phyloP scores from a whole-genome alignment of 2,888 invertebrate species.

The Clostera curtula region DNA sequence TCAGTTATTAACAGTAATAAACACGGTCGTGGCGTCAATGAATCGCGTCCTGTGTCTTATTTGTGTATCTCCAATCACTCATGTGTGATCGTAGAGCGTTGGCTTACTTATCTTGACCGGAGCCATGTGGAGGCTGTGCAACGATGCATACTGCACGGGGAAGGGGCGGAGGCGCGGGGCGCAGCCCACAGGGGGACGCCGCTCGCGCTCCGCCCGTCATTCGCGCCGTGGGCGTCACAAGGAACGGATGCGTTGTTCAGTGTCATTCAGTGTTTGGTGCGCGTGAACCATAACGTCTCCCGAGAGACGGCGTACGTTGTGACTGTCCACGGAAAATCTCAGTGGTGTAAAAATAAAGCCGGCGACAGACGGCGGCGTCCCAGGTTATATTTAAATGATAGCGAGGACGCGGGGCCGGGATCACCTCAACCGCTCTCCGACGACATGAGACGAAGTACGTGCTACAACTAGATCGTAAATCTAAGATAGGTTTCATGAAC shows the following conservation, averaged over 20 bases:
- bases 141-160: conserved; percentile 57
- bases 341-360: conserved; percentile 70
- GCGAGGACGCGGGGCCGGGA: conserved; percentile 55
- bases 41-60: conserved; percentile 41
- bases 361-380: conserved; percentile 64
- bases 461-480: conserved; percentile 43
- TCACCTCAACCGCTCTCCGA: conserved; percentile 50
- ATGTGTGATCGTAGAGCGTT: conserved; percentile 35
- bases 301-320: conserved; percentile 51
- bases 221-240: conserved; percentile 47
- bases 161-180: conserved; percentile 23
- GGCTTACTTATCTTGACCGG: conserved; percentile 41
- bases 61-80: conserved; percentile 33
- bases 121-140: conserved; percentile 63
- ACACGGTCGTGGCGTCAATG: conserved; percentile 57
- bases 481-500: conserved; percentile 28
- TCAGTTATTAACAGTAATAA: conserved; percentile 47
- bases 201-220: conserved; percentile 40
- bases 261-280: conserved; percentile 14
- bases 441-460: conserved; percentile 71
- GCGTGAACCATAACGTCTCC: conserved; percentile 35
- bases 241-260: conserved; percentile 30
- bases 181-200: conserved; percentile 27
- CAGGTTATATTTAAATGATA: conserved; percentile 74
- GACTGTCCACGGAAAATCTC: conserved; percentile 47